Conservation (phyloP, 2,113 vertebrate species). For the Myodes glareolus region DNA sequence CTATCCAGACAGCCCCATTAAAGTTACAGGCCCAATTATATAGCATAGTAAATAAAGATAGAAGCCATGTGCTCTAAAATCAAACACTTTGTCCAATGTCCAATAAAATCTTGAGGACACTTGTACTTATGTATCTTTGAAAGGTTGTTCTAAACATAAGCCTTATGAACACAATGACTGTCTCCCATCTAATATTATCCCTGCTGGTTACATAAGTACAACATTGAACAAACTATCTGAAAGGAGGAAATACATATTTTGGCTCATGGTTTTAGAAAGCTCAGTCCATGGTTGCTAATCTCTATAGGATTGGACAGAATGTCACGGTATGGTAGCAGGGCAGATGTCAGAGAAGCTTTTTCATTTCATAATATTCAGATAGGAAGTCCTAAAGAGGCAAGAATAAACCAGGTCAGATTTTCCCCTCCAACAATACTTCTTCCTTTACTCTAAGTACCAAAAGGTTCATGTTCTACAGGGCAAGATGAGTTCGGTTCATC, state of each 20-base stretch:
- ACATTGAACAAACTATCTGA: not conserved
- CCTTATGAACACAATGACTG: not conserved
- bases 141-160: not conserved
- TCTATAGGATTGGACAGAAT: not conserved
- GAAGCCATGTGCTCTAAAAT: not conserved
- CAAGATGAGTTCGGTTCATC: not conserved
- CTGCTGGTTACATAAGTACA: not conserved
- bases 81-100: constrained; percentile 25
- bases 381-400: not conserved
- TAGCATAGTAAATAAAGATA: not conserved
- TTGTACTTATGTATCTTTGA: not conserved
- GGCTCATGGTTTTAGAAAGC: not conserved
- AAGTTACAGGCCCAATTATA: not conserved
- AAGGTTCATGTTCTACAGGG: not conserved
- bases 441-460: not conserved
- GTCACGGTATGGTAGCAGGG: not conserved
- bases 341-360: not conserved
- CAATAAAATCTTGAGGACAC: not conserved
- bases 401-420: not conserved
- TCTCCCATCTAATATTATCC: not conserved
- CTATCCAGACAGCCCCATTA: not conserved
- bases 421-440: not conserved
- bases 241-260: not conserved
- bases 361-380: not conserved
- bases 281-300: not conserved